Percentiles rank a stretch among this genome's conserved stretches.
phyloP scores from a whole-genome alignment of 2,113 vertebrate species.

The Periophthalmus modestus region DNA sequence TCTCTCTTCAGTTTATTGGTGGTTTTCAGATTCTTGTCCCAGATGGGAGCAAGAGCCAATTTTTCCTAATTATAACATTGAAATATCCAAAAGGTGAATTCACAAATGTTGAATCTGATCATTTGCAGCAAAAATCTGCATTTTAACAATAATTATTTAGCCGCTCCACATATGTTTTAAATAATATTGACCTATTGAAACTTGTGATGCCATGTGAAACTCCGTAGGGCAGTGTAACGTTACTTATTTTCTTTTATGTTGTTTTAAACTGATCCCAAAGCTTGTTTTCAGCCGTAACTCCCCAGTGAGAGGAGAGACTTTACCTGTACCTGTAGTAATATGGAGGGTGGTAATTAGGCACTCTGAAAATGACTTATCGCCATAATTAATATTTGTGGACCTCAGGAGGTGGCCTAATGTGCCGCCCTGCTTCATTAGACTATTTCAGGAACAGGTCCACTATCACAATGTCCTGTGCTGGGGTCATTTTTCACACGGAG shows the following conservation, averaged over 20 bases:
- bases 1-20: too few relatives aligned
- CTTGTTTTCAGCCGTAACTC: constrained; percentile 18
- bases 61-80: too few relatives aligned
- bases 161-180: too few relatives aligned
- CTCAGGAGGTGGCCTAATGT: constrained; percentile 31
- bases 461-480: neutral
- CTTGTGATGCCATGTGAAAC: too few relatives aligned
- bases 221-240: neutral
- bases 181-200: too few relatives aligned
- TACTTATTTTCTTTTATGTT: constrained; percentile 10
- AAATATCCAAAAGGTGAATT: too few relatives aligned
- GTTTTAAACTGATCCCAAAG: constrained; percentile 12
- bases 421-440: constrained; percentile 26
- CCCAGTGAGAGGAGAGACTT: constrained; percentile 18
- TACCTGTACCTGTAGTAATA: constrained; percentile 7
- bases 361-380: constrained; percentile 55
- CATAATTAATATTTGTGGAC: constrained; percentile 55
- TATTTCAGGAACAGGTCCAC: constrained; percentile 29
- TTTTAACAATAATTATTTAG: too few relatives aligned
- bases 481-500: neutral
- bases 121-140: too few relatives aligned
- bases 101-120: too few relatives aligned
- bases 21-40: too few relatives aligned
- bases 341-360: constrained; percentile 50
- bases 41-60: too few relatives aligned